Percentiles rank a stretch among this genome's conserved stretches.
Evolutionary conservation across 2,888 invertebrate genomes (phyloP).

Genomic region (Chaetogeoica ovagalla): DNA sequence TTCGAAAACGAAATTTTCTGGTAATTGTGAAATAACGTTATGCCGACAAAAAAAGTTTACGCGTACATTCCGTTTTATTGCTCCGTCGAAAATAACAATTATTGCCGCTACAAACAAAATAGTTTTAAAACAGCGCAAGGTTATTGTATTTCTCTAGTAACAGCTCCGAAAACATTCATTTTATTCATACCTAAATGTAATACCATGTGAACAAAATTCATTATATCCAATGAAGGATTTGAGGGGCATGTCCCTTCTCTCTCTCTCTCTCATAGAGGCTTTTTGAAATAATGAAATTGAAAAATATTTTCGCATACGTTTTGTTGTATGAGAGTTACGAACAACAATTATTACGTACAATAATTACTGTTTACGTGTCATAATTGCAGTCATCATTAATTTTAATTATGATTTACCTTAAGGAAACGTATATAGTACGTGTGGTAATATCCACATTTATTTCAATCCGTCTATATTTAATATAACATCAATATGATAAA

Average conservation of each 20-base stretch:
- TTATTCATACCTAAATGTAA: neutral
- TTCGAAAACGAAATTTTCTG: neutral
- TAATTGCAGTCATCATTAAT: too few species aligned
- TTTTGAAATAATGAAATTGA: too few species aligned
- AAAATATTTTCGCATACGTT: too few species aligned
- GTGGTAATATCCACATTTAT: too few species aligned
- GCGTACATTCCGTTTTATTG: neutral
- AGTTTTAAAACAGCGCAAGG: slow-evolving; percentile 13
- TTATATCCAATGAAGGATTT: neutral
- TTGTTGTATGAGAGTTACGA: too few species aligned
- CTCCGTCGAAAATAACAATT: neutral
- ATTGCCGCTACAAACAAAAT: neutral
- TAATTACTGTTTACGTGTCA: too few species aligned
- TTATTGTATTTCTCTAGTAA: slow-evolving; percentile 4
- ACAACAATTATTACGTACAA: too few species aligned
- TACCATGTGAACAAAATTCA: neutral
- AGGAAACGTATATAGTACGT: too few species aligned
- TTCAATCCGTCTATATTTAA: too few species aligned
- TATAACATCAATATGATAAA: too few species aligned
- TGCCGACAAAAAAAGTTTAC: neutral
- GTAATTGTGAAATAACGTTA: neutral
- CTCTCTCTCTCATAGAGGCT: too few species aligned
- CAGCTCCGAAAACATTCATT: slow-evolving; percentile 25
- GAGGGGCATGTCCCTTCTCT: neutral
- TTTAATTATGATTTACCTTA: too few species aligned